Evolutionary conservation across 2,888 invertebrate genomes (phyloP), one percentile per base, ranked within the genome.

Genomic region (Microdon myrmicae): DNA sequence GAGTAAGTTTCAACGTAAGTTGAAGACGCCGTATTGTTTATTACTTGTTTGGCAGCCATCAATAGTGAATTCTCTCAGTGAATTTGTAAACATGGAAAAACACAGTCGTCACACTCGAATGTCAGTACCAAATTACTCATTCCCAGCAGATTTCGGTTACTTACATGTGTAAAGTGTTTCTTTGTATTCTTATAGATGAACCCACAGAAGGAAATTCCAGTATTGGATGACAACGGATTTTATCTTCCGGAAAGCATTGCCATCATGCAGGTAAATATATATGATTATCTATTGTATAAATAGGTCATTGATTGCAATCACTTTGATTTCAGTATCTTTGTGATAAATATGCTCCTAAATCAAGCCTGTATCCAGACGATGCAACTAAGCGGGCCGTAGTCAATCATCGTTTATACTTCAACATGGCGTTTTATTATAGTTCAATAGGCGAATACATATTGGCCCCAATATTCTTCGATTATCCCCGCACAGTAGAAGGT

Each of bases 371-470:
- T 74, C 92, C 92, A 0, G 85, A 83, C 67, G 88, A 90, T 60
- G 82, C 87, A 1, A 84, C 85, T 76, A 74, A 83, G 70, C 84
- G 92, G 61, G 90, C 91, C 0, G 75, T 89, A 44, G 86, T 93
- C 3, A 92, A 93, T 77, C 90, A 91, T 69, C 84, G 90, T 3
- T 79, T 92, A 25, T 88, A 88, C 71, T 92, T 92, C 77, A 90
- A 91, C 73, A 81, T 90, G 74, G 86, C 86, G 1, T 87, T 88
- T 37, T 90, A 89, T 75, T 90, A 90, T 75, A 84, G 85, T 17
- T 85, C 85, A 68, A 87, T 91, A 71, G 71, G 74, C 25, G 74
- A 73, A 2, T 75, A 79, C 28, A 72, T 71, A 23, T 82, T 90
- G 84, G 86, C 86, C 1, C 90, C 91, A 12, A 88, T 90, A 71